Base-by-base conservation (phyloP, 1,140 invertebrate species). In the Lasioglossum baleicum region DNA sequence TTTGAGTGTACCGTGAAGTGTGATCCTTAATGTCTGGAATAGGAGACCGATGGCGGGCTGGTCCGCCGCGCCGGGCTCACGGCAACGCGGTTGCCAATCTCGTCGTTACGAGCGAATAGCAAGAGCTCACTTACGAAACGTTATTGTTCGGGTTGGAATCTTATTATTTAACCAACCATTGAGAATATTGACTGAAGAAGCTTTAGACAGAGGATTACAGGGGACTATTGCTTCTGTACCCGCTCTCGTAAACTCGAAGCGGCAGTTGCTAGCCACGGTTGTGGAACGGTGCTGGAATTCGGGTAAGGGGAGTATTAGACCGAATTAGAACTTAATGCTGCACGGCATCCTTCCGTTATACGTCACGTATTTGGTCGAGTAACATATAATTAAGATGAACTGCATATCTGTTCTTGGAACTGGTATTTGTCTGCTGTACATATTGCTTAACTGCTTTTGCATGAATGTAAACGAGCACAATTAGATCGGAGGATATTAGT, bases 1-100 rank as follows among this genome's bases (percentile, higher is more conserved):
- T 48, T 48, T 48, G 44, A 48, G 10, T 48, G 44, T 48, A 48
- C 44, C 44, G 44, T 48, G 44, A 48, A 48, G 44, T 48, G 44
- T 48, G 44, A 48, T 48, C 44, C 44, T 77, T 68, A 22, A 70
- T n/a, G 67, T 63, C 58, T 10, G 35, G 58, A 48, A 71, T 42
- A 61, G 67, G 15, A 61, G 56, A 58, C 56, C 7, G n/a, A 58
- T 58, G 56, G 56, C n/a, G 17, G 2, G 6, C 51, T 20, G 20
- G 13, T 15, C 15, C 51, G 44, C 0, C 10, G 8, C 51, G 51
- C 51, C 20, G 51, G 51, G 51, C 20, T 56, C 51, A 56, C 7
- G 51, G 20, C 20, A 20, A 20, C 51, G 51, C 51, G 51, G 51
- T 20, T 56, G 15, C 51, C 20, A 20, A 56, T 56, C 56, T n/a